Percentiles rank a stretch among this genome's conserved stretches.
These are phyloP conservation scores for Pachliopta kotzebuea DNA, from an alignment of 2,888 invertebrate species.

Conservation along the genomic window DNA sequence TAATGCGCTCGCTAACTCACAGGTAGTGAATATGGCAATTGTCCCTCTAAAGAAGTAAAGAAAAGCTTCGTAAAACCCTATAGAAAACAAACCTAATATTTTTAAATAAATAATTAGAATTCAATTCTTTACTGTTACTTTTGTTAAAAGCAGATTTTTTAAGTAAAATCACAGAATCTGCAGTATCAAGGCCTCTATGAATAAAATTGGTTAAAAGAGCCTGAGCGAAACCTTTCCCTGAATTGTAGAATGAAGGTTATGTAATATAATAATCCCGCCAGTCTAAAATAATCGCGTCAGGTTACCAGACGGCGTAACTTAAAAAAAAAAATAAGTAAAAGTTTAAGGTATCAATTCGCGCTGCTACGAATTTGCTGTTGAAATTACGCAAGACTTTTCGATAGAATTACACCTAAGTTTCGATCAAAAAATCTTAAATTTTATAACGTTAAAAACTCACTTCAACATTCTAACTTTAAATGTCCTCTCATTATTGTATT, in stretches of 20 bases:
- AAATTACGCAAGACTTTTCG: slow-evolving; percentile 40
- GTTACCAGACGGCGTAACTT: slow-evolving; percentile 31
- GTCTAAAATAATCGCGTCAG: slow-evolving; percentile 15
- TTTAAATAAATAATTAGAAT: too few species aligned
- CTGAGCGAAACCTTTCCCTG: slow-evolving; percentile 5
- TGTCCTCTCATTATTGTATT: too few species aligned
- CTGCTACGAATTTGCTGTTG: slow-evolving; percentile 51
- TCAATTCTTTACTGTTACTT: too few species aligned
- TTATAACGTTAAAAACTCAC: too few species aligned
- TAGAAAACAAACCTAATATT: too few species aligned
- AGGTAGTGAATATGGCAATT: too few species aligned
- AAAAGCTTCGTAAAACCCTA: too few species aligned
- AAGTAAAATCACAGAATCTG: not conserved
- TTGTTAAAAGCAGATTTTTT: not conserved
- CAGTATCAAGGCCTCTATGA: not conserved
- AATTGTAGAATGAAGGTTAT: slow-evolving; percentile 13
- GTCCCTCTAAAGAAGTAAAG: too few species aligned
- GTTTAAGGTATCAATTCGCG: slow-evolving; percentile 46
- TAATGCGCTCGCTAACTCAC: too few species aligned
- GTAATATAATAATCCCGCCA: slow-evolving; percentile 18
- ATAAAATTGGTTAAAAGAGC: not conserved
- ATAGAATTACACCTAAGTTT: not conserved
- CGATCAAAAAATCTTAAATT: too few species aligned
- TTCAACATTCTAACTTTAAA: too few species aligned
- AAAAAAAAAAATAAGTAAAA: slow-evolving; percentile 65